Base-by-base conservation (phyloP, 1,140 invertebrate species). In the Epicauta chinensis region DNA sequence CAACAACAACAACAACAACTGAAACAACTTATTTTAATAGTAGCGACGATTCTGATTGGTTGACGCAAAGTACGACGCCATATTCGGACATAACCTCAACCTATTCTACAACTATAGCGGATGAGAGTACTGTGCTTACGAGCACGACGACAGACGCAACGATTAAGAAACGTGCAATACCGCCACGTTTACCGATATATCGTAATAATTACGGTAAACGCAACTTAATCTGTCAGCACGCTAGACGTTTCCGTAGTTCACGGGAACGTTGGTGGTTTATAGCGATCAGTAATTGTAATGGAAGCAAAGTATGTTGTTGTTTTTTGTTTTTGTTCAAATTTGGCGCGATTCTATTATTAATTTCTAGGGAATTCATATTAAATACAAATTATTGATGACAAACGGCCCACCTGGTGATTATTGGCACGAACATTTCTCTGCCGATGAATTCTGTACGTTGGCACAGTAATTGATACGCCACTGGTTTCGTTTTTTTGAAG, bases 401-500 rank as follows among this genome's bases (percentile, higher is more conserved):
- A 95, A 95, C 72, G 89, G 85, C 5, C 73, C 79, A 1, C 73
- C 76, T 10, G 81, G 81, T 0, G 83, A 87, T 65, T 83, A 84
- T 56, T 91, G 89, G 83, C 81, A 82, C 61, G 79, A 87, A 64
- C 91, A 95, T 67, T 92, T 93, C 67, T 93, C 91, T 0, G 91
- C 91, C 32, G 92, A 95, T 71, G 87, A 95, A 77, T 91, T 93
- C 70, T 92, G 91, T 91, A 80, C 86, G 86, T 79, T 54, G 4
- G n/a, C n/a, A n/a, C n/a, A n/a, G n/a, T n/a, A n/a, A n/a, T n/a
- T n/a, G n/a, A n/a, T n/a, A n/a, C n/a, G n/a, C n/a, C n/a, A n/a
- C n/a, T n/a, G n/a, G n/a, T n/a, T n/a, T n/a, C n/a, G n/a, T n/a
- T n/a, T n/a, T n/a, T n/a, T n/a, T n/a, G n/a, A n/a, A n/a, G n/a